These are phyloP conservation scores for Bombus ignitus DNA, from an alignment of 1,140 invertebrate genomes.

Conservation along the genomic window DNA sequence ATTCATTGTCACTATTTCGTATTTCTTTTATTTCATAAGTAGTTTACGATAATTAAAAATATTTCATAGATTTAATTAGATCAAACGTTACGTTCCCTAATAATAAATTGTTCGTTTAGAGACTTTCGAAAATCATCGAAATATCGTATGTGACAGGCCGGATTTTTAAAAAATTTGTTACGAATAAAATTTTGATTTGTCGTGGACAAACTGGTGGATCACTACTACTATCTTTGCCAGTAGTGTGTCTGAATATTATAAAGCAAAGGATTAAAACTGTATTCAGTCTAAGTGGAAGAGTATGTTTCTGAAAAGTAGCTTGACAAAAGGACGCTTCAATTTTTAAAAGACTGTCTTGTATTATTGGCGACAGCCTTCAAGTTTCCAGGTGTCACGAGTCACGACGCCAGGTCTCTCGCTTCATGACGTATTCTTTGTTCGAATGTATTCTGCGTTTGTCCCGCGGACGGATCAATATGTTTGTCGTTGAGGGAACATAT, in stretches of 20 bases:
- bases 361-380: conserved; percentile 9
- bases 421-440: not conserved
- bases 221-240: too few species aligned
- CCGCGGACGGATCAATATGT: not conserved
- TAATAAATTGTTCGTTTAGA: too few species aligned
- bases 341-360: not conserved
- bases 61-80: too few species aligned
- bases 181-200: too few species aligned
- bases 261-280: not conserved
- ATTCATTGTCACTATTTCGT: too few species aligned
- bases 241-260: not conserved
- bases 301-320: not conserved
- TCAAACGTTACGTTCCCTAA: too few species aligned
- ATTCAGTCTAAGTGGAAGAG: not conserved
- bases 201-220: too few species aligned
- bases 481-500: not conserved
- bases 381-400: conserved; percentile 13
- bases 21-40: too few species aligned
- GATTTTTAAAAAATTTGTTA: too few species aligned
- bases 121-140: too few species aligned
- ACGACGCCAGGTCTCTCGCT: not conserved
- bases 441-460: not conserved
- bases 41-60: too few species aligned
- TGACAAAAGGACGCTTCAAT: not conserved
- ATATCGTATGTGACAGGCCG: too few species aligned